Conservation (phyloP, 2,888 invertebrate genomes). For the Dorcus parallelipipedus region DNA sequence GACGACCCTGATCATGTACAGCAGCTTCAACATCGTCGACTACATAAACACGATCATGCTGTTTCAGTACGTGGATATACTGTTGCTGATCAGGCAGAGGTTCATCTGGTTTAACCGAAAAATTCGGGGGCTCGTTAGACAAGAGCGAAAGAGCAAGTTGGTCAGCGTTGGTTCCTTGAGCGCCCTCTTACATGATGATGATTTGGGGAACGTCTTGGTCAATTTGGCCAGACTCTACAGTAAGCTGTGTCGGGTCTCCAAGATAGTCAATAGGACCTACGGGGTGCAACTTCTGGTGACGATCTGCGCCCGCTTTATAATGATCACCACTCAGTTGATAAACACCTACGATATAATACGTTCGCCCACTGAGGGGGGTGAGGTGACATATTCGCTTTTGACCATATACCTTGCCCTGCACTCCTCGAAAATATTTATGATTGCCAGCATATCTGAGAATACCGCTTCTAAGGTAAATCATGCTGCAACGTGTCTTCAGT, state of each 20-base stretch:
- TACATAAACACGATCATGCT: conserved; percentile 29
- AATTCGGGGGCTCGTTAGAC: conserved; percentile 7
- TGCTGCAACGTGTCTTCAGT: neutral
- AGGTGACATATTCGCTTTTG: conserved; percentile 17
- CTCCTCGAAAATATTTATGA: conserved; percentile 25
- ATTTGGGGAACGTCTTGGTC: neutral
- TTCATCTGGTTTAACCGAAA: conserved; percentile 28
- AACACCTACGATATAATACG: conserved; percentile 24
- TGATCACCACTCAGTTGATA: conserved; percentile 28
- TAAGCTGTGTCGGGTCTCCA: conserved; percentile 22
- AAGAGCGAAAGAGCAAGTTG: no score
- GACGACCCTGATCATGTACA: conserved; percentile 22
- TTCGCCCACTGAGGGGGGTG: conserved; percentile 13
- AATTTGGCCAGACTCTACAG: conserved; percentile 23
- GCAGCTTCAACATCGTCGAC: conserved; percentile 27
- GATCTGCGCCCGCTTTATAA: conserved; percentile 25
- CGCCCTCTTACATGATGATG: neutral
- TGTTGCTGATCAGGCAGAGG: conserved; percentile 26
- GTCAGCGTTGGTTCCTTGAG: no score
- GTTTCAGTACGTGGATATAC: conserved; percentile 27
- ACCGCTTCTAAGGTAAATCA: conserved; percentile 21
- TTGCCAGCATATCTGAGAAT: conserved; percentile 25
- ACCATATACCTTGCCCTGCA: conserved; percentile 25
- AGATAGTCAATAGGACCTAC: conserved; percentile 24
- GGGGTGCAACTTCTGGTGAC: conserved; percentile 24